A percentile compares a stretch with the other conserved stretches of the same genome.
Evolutionary conservation across 2,113 vertebrate genomes (phyloP).

Genomic region (Pomatostomus ruficeps): DNA sequence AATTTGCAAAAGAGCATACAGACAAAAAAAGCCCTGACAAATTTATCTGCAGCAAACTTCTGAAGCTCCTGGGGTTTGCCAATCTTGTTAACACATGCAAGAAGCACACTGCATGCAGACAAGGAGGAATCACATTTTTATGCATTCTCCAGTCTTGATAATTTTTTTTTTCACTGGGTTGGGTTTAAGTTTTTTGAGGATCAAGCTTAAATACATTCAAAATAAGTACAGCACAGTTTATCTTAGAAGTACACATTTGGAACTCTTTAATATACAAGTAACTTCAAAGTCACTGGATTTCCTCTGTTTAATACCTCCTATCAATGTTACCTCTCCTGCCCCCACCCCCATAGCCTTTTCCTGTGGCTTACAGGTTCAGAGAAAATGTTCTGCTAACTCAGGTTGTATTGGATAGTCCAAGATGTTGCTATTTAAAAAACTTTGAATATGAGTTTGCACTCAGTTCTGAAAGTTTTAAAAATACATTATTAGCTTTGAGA

Average conservation of each 20-base stretch:
- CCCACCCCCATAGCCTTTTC: not conserved
- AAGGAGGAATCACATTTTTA: conserved; percentile 10
- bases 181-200: conserved; percentile 1
- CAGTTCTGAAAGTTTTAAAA: conserved; percentile 1
- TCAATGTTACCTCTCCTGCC: not conserved
- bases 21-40: conserved; percentile 35
- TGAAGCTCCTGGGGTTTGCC: conserved; percentile 21
- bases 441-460: not conserved
- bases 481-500: not conserved
- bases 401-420: not conserved
- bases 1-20: not conserved
- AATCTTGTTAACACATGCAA: conserved; percentile 3
- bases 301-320: not conserved
- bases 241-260: conserved; percentile 33
- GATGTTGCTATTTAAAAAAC: not conserved
- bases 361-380: not conserved
- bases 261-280: not conserved
- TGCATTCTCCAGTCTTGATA: not conserved
- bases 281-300: conserved; percentile 36
- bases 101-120: not conserved
- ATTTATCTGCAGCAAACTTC: conserved; percentile 45
- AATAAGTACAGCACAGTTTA: conserved; percentile 6
- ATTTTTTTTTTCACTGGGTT: not conserved
- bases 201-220: conserved; percentile 1
- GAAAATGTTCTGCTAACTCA: not conserved